Conservation (phyloP, 2,113 vertebrate species). For the Crocuta crocuta region DNA sequence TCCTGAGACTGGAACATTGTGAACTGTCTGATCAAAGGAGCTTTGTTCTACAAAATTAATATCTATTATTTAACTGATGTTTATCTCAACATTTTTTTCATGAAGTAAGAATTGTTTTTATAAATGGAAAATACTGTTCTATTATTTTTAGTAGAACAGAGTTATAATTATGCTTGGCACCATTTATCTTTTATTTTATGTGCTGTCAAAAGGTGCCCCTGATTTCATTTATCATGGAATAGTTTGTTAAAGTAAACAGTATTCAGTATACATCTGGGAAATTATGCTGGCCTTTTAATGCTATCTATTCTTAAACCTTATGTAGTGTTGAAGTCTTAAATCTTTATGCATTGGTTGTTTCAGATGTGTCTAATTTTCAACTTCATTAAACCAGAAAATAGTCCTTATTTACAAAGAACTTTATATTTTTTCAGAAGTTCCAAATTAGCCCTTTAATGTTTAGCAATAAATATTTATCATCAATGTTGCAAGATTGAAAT, state of each 20-base stretch:
- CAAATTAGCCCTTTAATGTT: background rate
- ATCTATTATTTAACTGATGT: background rate
- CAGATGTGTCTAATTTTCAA: constrained; percentile 19
- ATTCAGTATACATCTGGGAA: background rate
- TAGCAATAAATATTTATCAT: background rate
- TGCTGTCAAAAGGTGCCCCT: background rate
- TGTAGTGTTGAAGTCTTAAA: background rate
- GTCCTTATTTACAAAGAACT: constrained; percentile 21
- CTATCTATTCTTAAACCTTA: constrained; percentile 1
- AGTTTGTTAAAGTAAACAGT: background rate
- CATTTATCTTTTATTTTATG: background rate
- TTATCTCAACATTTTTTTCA: constrained; percentile 8
- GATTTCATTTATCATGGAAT: background rate
- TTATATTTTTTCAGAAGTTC: background rate
- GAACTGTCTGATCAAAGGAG: constrained; percentile 17
- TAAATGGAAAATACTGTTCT: constrained; percentile 28
- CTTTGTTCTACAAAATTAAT: constrained; percentile 20
- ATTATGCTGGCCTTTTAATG: background rate
- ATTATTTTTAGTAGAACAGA: background rate
- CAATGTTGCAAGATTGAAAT: background rate
- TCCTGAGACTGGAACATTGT: background rate
- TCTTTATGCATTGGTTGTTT: background rate
- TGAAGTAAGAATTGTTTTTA: background rate
- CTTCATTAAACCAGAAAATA: constrained; percentile 20
- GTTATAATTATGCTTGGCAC: background rate